Conservation (phyloP, 2,888 invertebrate species). For the Limnephilus marmoratus region DNA sequence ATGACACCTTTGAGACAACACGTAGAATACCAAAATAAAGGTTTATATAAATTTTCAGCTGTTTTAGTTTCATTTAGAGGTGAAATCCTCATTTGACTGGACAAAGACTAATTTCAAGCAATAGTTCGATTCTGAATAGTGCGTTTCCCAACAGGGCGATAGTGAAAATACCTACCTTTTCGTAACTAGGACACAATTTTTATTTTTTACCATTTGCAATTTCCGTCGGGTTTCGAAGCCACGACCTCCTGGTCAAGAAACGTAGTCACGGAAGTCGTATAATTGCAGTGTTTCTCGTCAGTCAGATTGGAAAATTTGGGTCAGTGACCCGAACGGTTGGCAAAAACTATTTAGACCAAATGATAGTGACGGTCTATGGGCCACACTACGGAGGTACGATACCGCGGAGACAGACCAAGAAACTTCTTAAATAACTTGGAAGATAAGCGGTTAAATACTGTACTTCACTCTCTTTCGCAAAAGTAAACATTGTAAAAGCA, state of each 20-base stretch:
- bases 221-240: neutral
- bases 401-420: neutral
- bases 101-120: no score
- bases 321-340: neutral
- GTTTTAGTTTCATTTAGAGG: no score
- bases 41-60: no score
- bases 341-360: neutral
- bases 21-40: no score
- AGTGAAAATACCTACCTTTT: no score
- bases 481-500: no score
- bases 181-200: neutral
- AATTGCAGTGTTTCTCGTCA: neutral
- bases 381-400: neutral
- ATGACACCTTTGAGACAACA: no score
- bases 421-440: neutral
- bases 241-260: neutral
- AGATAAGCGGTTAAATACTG: neutral
- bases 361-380: neutral
- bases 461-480: neutral
- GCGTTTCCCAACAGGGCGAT: no score
- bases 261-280: neutral
- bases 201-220: neutral
- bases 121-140: no score
- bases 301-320: neutral
- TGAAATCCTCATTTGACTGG: no score